These are phyloP conservation scores for Drosophila tristis DNA, from an alignment of 1,140 invertebrate genomes.

Conservation along the genomic window DNA sequence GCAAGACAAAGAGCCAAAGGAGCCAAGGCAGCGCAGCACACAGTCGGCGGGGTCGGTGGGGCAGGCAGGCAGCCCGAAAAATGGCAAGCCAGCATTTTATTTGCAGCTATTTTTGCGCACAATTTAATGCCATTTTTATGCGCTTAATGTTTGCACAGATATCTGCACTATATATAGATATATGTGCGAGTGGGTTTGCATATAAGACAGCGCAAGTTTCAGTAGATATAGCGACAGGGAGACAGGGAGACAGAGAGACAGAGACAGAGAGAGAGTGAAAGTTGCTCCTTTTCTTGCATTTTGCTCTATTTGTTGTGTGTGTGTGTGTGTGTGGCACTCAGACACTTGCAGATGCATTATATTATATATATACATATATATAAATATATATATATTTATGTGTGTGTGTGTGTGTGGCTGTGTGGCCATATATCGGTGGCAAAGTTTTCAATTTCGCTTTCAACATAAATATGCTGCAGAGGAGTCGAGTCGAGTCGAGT, in stretches of 20 bases:
- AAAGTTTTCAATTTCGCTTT: conserved; percentile 82
- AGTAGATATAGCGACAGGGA: conserved; percentile 12
- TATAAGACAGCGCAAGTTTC: conserved; percentile 64
- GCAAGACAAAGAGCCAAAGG: too few relatives aligned
- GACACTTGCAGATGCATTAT: conserved; percentile 31
- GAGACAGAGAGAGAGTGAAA: conserved; percentile 59
- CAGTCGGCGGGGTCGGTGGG: too few relatives aligned
- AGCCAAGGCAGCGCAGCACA: too few relatives aligned
- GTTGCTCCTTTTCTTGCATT: conserved; percentile 50
- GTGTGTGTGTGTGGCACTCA: neutral
- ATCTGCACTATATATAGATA: neutral
- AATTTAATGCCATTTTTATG: conserved; percentile 78
- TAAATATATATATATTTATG: neutral
- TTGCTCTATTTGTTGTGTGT: conserved; percentile 28
- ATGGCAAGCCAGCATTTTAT: conserved; percentile 56
- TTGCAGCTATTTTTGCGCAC: conserved; percentile 74
- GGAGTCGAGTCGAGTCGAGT: conserved; percentile 23
- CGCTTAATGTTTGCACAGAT: conserved; percentile 68
- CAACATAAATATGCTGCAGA: conserved; percentile 73
- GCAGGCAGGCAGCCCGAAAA: conserved; percentile 16
- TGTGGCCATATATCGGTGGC: conserved; percentile 57
- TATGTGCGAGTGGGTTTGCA: conserved; percentile 19
- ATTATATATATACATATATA: conserved; percentile 20
- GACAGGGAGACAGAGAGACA: conserved; percentile 23
- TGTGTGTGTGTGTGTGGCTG: conserved; percentile 19